Evolutionary conservation across 2,113 vertebrate species (phyloP).

Genomic region (Calypte anna): DNA sequence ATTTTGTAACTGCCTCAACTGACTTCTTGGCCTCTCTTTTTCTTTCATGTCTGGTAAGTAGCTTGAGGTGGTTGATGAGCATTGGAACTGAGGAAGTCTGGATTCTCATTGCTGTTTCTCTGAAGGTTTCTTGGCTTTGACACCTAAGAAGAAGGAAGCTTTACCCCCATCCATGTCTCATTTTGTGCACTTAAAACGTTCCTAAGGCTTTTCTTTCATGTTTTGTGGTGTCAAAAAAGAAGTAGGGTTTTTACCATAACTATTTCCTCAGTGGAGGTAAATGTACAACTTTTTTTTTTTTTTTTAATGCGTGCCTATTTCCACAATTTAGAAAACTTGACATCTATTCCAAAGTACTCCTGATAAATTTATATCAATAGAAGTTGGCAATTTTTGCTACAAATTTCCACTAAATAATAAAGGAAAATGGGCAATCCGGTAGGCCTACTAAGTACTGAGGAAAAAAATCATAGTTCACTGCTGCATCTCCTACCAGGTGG

Average conservation of each 20-base stretch:
- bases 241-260: not conserved
- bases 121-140: constrained; percentile 41
- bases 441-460: not conserved
- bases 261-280: not conserved
- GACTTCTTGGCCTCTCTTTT: constrained; percentile 45
- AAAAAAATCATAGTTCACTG: not conserved
- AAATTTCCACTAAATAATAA: not conserved
- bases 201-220: not conserved
- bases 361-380: not conserved
- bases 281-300: not conserved
- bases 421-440: not conserved
- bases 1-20: constrained; percentile 43
- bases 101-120: constrained; percentile 8
- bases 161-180: not conserved
- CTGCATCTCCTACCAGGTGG: not conserved
- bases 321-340: not conserved
- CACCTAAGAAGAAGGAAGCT: constrained; percentile 14
- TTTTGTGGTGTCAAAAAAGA: not conserved
- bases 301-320: not conserved
- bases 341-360: not conserved
- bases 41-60: constrained; percentile 51
- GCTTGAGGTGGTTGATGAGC: constrained; percentile 41
- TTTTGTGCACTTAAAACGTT: not conserved
- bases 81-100: constrained; percentile 38
- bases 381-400: not conserved